phyloP scores from a whole-genome alignment of 2,113 vertebrate species.

The Dicerorhinus sumatrensis region DNA sequence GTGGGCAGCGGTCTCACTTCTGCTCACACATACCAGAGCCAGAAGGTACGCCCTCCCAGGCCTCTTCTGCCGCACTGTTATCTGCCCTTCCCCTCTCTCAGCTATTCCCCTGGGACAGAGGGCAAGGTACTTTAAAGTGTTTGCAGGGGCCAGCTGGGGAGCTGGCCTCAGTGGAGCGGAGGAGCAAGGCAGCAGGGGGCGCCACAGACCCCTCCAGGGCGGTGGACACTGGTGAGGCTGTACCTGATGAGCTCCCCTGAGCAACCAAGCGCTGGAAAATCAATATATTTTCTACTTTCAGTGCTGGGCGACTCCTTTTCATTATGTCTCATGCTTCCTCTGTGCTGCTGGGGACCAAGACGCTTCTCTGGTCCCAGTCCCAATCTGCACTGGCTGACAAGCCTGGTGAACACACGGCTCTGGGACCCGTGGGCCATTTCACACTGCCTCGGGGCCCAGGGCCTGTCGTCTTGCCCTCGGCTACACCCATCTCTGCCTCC shows the following conservation, averaged over 20 bases:
- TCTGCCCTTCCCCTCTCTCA: not conserved
- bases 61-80: not conserved
- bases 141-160: not conserved
- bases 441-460: constrained; percentile 65
- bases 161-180: not conserved
- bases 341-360: constrained; percentile 82
- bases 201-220: constrained; percentile 73
- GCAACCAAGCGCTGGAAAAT: constrained; percentile 86
- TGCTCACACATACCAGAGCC: not conserved
- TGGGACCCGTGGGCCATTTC: constrained; percentile 76
- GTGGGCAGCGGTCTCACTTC: not conserved
- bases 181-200: constrained; percentile 38
- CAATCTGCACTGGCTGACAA: constrained; percentile 79
- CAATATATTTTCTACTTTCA: constrained; percentile 87
- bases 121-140: not conserved
- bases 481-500: not conserved
- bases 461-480: not conserved
- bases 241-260: constrained; percentile 84
- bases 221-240: constrained; percentile 79
- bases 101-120: not conserved
- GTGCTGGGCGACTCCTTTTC: constrained; percentile 84
- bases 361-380: constrained; percentile 85
- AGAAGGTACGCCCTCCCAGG: not conserved
- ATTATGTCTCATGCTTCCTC: constrained; percentile 85
- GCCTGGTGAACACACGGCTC: constrained; percentile 82